A percentile compares a stretch with the other conserved stretches of the same genome.
Evolutionary conservation across 2,888 invertebrate species (phyloP).

Genomic region (Erynnis tages): DNA sequence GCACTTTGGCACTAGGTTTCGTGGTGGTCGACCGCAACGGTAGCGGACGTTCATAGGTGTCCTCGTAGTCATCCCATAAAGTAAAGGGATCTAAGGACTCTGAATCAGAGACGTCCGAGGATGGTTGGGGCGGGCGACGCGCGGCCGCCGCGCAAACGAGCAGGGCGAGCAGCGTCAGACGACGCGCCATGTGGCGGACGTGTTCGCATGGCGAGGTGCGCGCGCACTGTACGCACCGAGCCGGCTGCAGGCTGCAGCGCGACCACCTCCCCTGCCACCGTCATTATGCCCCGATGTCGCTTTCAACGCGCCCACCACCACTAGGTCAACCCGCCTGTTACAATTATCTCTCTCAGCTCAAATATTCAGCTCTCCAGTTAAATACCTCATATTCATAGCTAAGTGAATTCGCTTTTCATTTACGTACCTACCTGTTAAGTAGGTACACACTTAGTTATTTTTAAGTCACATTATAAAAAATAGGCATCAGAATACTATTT

Average conservation of each 20-base stretch:
- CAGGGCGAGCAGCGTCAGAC: constrained; percentile 76
- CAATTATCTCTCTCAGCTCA: too few relatives aligned
- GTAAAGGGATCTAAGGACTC: constrained; percentile 60
- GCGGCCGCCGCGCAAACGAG: constrained; percentile 64
- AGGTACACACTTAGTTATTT: too few relatives aligned
- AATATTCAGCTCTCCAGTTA: constrained; percentile 37
- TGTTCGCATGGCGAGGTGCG: constrained; percentile 80
- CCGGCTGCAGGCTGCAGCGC: constrained; percentile 41
- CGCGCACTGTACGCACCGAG: constrained; percentile 67
- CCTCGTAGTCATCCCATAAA: constrained; percentile 66
- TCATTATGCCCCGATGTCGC: constrained; percentile 65
- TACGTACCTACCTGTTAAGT: too few relatives aligned
- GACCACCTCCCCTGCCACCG: constrained; percentile 65
- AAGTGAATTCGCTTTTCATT: too few relatives aligned
- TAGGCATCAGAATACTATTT: too few relatives aligned
- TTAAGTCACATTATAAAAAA: too few relatives aligned
- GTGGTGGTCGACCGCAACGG: constrained; percentile 45
- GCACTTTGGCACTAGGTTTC: constrained; percentile 63
- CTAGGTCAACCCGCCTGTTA: constrained; percentile 62
- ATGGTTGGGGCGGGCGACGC: constrained; percentile 48
- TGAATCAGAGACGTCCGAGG: constrained; percentile 51
- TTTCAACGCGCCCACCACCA: constrained; percentile 63
- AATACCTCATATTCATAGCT: constrained; percentile 28
- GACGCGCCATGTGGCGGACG: constrained; percentile 77
- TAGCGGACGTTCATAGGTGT: constrained; percentile 55